Base-by-base conservation (phyloP, 2,113 vertebrate species). In the Bos indicus region DNA sequence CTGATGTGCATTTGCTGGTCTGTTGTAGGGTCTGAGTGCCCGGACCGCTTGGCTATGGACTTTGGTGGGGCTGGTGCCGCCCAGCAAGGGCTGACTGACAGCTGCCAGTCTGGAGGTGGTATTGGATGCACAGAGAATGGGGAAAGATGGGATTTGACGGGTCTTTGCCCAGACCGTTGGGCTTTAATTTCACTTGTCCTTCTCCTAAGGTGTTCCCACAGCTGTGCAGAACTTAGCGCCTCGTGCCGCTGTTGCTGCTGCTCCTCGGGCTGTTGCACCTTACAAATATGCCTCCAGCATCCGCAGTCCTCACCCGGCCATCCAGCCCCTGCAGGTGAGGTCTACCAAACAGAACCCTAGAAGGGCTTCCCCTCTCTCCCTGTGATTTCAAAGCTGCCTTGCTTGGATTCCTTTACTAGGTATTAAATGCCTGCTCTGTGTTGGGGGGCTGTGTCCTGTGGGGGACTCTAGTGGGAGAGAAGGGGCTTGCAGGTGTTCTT, bases 211-310 rank as follows among this genome's bases (percentile, higher is more conserved):
- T 19, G 99, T 99, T 84, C 94, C 99, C 13, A 89, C 99, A 6
- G 97, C 99, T 23, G 99, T 99, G 7, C 99, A 99, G 97, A 98
- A 94, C 21, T 98, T 99, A 97, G 99, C 99, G 17, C 99, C 99
- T 88, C 99, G 99, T 8, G 98, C 99, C 0, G 98, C 99, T 7
- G 99, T 99, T 89, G 99, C 99, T 87, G 98, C 99, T 0, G 98
- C 99, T 33, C 99, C 99, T 36, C 98, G 99, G 60, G 98, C 99
- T 2, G 99, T 99, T 97, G 99, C 99, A 56, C 99, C 99, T 1
- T 99, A 99, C 94, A 99, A 99, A 98, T 99, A 99, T 0, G 99
- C 99, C 98, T 99, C 99, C 0, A 98, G 99, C 51, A 99, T 99
- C 84, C 99, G 99, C 95, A 99, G 99, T 98, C 99, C 99, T 0